Evolutionary conservation across 2,797 vertebrate species (phyloP), one percentile per base, ranked within the genome.

Genomic region (Sebastes iracundus): DNA sequence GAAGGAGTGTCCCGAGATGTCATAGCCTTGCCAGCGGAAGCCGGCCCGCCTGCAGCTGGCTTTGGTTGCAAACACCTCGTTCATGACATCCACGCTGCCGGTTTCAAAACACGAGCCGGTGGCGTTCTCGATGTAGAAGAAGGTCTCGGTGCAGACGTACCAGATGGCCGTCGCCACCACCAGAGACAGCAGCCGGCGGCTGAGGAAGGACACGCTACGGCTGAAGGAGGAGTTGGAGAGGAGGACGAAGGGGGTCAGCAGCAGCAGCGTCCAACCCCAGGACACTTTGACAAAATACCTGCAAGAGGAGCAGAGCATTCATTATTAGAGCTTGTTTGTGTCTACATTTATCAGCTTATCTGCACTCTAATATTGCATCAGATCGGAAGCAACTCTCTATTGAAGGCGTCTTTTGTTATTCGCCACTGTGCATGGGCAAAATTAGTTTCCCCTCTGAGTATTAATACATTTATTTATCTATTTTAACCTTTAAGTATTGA

Each of bases 1-100:
- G 84, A 99, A 99, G 64, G 96, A 97, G 93, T 99, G 98, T 18
- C 98, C 98, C 0, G 99, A 99, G 91, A 99, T 98, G 95, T 99
- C 98, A 2, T 95, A 97, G 68, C 97, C 97, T 0, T 92, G 25
- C 99, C 99, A 99, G 35, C 93, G 87, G 30, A 97, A 96, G 0
- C 96, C 95, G 8, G 93, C 94, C 13, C 28, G 82, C 62, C 83
- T 95, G 95, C 99, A 99, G 22, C 90, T 90, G 1, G 72, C 79
- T 91, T 97, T 98, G 66, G 81, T 92, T 2, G n/a, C 7, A 14
- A 94, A 92, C 3, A 94, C 92, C 6, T 32, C 28, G 1, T 3
- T 84, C 46, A 92, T 0, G 0, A 85, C 82, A 0, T 88, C 56
- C 80, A 82, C 18, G 1, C 75, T 2, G 0, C 68, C 30, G 0